phyloP scores from a whole-genome alignment of 2,888 invertebrate genomes.

The Rutpela maculata region DNA sequence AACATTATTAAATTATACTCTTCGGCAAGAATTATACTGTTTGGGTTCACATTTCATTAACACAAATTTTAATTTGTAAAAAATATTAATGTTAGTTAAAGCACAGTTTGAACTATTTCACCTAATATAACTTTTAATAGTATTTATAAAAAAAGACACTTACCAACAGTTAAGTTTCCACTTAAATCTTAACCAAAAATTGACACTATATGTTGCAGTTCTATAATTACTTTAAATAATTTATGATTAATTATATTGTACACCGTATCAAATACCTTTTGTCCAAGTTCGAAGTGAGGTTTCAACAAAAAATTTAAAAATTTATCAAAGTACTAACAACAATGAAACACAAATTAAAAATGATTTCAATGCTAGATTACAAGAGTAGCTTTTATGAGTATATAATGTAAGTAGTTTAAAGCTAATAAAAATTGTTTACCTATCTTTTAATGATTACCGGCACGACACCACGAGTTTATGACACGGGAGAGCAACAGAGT shows the following conservation, averaged over 20 bases:
- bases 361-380: slow-evolving; percentile 46
- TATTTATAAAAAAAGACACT: no score
- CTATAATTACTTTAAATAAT: no score
- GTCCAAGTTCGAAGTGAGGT: no score
- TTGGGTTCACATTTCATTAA: not conserved
- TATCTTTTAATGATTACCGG: slow-evolving; percentile 39
- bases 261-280: no score
- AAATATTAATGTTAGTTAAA: not conserved
- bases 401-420: slow-evolving; percentile 15
- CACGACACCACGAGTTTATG: slow-evolving; percentile 36
- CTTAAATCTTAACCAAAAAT: no score
- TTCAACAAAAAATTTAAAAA: not conserved
- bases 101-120: no score
- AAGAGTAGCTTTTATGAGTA: slow-evolving; percentile 37
- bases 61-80: not conserved
- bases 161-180: no score
- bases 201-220: no score
- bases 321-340: not conserved
- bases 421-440: slow-evolving; percentile 33
- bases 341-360: slow-evolving; percentile 1
- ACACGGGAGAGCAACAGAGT: slow-evolving; percentile 53
- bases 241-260: no score
- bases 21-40: not conserved
- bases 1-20: no score
- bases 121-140: no score